These are phyloP conservation scores for Allolobophora icterica DNA, from an alignment of 2,888 invertebrate species.

Conservation along the genomic window DNA sequence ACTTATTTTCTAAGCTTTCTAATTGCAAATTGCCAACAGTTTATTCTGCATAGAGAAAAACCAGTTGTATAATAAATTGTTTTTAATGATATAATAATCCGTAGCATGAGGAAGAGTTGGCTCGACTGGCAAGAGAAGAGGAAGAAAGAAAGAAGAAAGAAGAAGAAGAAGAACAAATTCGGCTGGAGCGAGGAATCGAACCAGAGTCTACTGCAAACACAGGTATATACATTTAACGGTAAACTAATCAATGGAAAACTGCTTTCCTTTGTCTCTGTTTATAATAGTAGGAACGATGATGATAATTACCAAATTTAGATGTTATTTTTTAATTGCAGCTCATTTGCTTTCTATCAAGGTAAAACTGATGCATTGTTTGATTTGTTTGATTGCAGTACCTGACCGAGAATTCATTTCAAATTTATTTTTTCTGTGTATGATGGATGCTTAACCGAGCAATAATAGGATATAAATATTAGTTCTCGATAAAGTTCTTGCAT, in stretches of 20 bases:
- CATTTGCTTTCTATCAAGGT: not conserved
- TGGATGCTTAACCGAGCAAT: not conserved
- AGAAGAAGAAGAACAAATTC: conserved; percentile 56
- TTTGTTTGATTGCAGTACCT: not conserved
- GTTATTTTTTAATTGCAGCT: not conserved
- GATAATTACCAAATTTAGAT: not conserved
- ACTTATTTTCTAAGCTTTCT: not conserved
- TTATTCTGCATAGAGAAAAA: not conserved
- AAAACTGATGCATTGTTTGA: not conserved
- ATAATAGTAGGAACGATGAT: not conserved
- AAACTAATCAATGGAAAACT: not conserved
- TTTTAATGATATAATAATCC: not conserved
- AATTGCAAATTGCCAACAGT: not conserved
- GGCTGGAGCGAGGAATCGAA: conserved; percentile 55
- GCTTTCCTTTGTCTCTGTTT: not conserved
- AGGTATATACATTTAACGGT: not conserved
- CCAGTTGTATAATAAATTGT: not conserved
- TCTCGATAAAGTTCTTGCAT: not conserved
- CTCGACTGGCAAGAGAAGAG: conserved; percentile 57
- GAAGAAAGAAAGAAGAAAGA: conserved; percentile 59
- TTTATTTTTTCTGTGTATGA: not conserved
- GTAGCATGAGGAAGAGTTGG: conserved; percentile 65
- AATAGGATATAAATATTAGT: not conserved
- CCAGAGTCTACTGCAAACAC: not conserved
- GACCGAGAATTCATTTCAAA: not conserved